Evolutionary conservation across 2,797 vertebrate genomes (phyloP), one percentile per base, ranked within the genome.

Genomic region (Dendrocincla tyrannina): DNA sequence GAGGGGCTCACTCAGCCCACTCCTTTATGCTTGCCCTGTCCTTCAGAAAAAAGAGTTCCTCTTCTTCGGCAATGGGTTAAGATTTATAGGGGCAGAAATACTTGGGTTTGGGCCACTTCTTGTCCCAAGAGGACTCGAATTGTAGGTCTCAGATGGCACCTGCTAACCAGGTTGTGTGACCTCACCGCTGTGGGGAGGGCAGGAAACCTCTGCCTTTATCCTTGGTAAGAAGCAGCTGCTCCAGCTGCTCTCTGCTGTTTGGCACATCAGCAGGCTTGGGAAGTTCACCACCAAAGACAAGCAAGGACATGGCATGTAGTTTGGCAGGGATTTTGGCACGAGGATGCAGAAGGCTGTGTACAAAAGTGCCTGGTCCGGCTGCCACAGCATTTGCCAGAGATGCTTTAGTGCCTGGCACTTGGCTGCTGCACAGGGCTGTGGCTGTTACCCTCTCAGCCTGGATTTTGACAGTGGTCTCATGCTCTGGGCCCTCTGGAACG

Each of bases 161-260:
- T 17, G 42, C 2, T 4, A 18, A 35, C 8, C 10, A 25, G 9
- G 27, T 14, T 67, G 47, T 19, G 62, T 33, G 63, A 60, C n/a
- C 52, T 76, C 72, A 24, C 0, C 0, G 0, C 3, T 7, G 49
- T 1, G 1, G 12, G 11, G n/a, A 85, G 33, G 35, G 46, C 1
- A 2, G n/a, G 20, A 78, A 70, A 74, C 14, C 25, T 67, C 67
- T 47, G n/a, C 32, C 30, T 72, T 74, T 37, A 52, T n/a, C 23
- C 46, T 83, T 0, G 0, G 23, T 28, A 22, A 50, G 15, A 89
- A 35, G 32, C 6, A 52, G 74, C 33, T 24, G 44, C 44, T 81
- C 56, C 41, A 37, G 23, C 41, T 35, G n/a, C 46, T 62, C 49
- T 56, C 64, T 1, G 1, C 46, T 35, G 9, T 73, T 37, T 83